phyloP scores from a whole-genome alignment of 2,888 invertebrate genomes.

The Strigamia transsilvanica region DNA sequence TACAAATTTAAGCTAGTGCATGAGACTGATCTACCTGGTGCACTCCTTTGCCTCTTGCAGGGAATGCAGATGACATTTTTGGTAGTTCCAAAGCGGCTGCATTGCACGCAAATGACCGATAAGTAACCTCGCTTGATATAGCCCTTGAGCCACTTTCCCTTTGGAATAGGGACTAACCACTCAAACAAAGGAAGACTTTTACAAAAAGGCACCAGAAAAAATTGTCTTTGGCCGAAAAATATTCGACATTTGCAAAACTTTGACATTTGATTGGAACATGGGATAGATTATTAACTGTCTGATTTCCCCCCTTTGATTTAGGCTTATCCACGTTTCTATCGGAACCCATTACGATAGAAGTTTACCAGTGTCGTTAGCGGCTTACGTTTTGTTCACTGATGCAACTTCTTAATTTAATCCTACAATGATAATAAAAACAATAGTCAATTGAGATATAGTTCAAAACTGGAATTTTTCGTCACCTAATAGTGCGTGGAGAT shows the following conservation, averaged over 20 bases:
- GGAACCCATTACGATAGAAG: background rate
- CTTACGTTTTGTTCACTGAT: too few species aligned
- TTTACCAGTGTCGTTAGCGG: background rate
- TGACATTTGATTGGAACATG: slow-evolving; percentile 15
- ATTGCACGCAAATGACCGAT: slow-evolving; percentile 37
- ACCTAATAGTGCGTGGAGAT: too few species aligned
- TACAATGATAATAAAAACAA: background rate
- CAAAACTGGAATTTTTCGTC: too few species aligned
- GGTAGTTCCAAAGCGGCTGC: background rate
- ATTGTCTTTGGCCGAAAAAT: too few species aligned
- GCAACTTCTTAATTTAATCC: too few species aligned
- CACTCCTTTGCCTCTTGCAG: background rate
- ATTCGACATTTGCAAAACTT: slow-evolving; percentile 26
- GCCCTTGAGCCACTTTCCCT: slow-evolving; percentile 38
- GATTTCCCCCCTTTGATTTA: background rate
- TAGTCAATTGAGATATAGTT: background rate
- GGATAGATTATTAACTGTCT: slow-evolving; percentile 1
- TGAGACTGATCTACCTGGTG: slow-evolving; percentile 15
- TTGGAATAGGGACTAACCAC: slow-evolving; percentile 36
- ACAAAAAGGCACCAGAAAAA: background rate
- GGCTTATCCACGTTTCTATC: background rate
- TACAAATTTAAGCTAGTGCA: slow-evolving; percentile 37
- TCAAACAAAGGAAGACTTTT: background rate
- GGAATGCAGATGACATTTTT: slow-evolving; percentile 35
- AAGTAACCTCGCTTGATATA: slow-evolving; percentile 37